A percentile compares a stretch with the other conserved stretches of the same genome.
Conservation (phyloP, 2,888 invertebrate species). For the Ptilodon capucinus region DNA sequence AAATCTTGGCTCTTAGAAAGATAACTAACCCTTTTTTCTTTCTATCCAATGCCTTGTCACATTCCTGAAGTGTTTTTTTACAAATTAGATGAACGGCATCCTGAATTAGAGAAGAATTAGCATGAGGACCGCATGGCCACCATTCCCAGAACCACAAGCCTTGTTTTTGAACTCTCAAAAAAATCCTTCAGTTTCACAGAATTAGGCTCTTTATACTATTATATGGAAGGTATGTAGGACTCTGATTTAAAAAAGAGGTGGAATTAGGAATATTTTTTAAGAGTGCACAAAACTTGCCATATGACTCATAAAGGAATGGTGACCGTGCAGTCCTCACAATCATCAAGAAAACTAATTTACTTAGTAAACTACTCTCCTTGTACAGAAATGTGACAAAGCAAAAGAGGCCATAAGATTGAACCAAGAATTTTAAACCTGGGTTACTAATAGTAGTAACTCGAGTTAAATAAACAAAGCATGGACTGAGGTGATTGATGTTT, state of each 20-base stretch:
- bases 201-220: too few relatives aligned
- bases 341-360: neutral
- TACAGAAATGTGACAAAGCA: constrained; percentile 28
- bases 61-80: constrained; percentile 51
- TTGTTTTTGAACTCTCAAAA: neutral
- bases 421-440: constrained; percentile 21
- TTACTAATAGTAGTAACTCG: too few relatives aligned
- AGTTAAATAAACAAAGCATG: neutral
- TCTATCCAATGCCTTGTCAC: constrained; percentile 56
- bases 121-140: neutral
- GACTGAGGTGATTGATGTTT: neutral
- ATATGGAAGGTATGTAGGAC: neutral
- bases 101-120: constrained; percentile 54
- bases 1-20: constrained; percentile 50
- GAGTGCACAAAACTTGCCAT: neutral
- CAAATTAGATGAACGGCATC: constrained; percentile 53
- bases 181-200: neutral
- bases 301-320: neutral
- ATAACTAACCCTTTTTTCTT: constrained; percentile 66
- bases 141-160: neutral
- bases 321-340: neutral
- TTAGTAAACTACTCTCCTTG: neutral
- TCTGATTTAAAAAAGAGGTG: too few relatives aligned
- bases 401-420: constrained; percentile 48
- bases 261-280: neutral